phyloP scores from a whole-genome alignment of 2,797 vertebrate genomes.

The Paguma larvata region DNA sequence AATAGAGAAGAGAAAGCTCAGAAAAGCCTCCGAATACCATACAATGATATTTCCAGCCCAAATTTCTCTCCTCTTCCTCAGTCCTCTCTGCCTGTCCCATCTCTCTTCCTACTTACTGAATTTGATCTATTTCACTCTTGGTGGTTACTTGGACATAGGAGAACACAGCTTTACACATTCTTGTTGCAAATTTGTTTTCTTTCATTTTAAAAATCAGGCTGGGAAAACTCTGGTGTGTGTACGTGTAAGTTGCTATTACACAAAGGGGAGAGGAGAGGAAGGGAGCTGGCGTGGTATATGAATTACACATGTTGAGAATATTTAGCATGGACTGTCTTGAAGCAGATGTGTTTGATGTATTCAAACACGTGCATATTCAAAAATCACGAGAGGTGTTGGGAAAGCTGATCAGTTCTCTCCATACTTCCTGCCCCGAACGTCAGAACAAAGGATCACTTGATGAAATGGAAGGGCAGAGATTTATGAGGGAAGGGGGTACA shows the following conservation, averaged over 20 bases:
- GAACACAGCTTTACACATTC: background rate
- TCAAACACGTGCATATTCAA: slow-evolving; percentile 78
- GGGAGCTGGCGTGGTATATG: background rate
- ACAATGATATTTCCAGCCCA: background rate
- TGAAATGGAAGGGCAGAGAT: slow-evolving; percentile 67
- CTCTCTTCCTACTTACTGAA: background rate
- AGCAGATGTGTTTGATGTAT: slow-evolving; percentile 80
- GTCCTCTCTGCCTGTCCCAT: background rate
- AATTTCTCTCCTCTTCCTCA: background rate
- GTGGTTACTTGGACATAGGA: slow-evolving; percentile 36
- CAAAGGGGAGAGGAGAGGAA: background rate
- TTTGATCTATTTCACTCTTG: slow-evolving; percentile 54
- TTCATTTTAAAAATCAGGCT: slow-evolving; percentile 58
- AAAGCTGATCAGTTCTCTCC: slow-evolving; percentile 67
- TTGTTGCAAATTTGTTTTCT: slow-evolving; percentile 57
- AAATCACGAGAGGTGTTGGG: slow-evolving; percentile 67
- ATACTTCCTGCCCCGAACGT: slow-evolving; percentile 62
- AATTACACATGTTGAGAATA: slow-evolving; percentile 71
- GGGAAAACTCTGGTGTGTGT: background rate
- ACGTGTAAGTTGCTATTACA: background rate
- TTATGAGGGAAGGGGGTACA: slow-evolving; percentile 58
- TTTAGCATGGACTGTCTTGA: slow-evolving; percentile 49
- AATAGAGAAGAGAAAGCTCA: background rate
- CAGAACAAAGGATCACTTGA: slow-evolving; percentile 75
- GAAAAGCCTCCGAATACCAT: slow-evolving; percentile 48